Percentiles rank a stretch among this genome's conserved stretches.
phyloP scores from a whole-genome alignment of 2,888 invertebrate species.

The Stratiomys singularior region DNA sequence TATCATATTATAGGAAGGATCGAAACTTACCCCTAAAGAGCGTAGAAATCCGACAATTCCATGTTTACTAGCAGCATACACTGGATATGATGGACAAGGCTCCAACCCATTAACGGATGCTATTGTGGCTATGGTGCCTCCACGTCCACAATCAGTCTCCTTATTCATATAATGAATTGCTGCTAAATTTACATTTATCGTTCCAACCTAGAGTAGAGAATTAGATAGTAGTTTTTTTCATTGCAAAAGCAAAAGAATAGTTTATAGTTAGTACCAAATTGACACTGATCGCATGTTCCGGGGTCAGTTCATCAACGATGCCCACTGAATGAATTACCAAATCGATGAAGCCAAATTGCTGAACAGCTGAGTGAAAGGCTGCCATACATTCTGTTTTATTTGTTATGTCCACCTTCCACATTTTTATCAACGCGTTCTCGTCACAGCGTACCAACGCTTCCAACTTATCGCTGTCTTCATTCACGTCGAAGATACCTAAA shows the following conservation, averaged over 20 bases:
- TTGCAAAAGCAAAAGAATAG: too few relatives aligned
- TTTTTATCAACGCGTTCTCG: conserved; percentile 11
- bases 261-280: conserved; percentile 40
- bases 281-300: conserved; percentile 8
- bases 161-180: conserved; percentile 57
- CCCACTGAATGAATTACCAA: conserved; percentile 39
- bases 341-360: conserved; percentile 37
- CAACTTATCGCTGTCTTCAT: conserved; percentile 4
- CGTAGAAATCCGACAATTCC: conserved; percentile 57
- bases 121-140: conserved; percentile 57
- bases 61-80: conserved; percentile 56
- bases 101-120: conserved; percentile 54
- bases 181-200: conserved; percentile 59
- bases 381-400: conserved; percentile 9
- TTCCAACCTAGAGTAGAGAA: too few relatives aligned
- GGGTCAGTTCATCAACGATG: conserved; percentile 37
- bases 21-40: conserved; percentile 50
- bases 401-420: conserved; percentile 39
- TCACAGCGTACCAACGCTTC: not conserved
- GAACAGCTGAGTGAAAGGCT: conserved; percentile 32
- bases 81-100: conserved; percentile 51
- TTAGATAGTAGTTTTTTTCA: too few relatives aligned
- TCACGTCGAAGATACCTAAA: conserved; percentile 26
- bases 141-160: conserved; percentile 56
- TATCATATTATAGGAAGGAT: too few relatives aligned